These are phyloP conservation scores for Eilema griseolum DNA, from an alignment of 2,888 invertebrate species.

Conservation along the genomic window DNA sequence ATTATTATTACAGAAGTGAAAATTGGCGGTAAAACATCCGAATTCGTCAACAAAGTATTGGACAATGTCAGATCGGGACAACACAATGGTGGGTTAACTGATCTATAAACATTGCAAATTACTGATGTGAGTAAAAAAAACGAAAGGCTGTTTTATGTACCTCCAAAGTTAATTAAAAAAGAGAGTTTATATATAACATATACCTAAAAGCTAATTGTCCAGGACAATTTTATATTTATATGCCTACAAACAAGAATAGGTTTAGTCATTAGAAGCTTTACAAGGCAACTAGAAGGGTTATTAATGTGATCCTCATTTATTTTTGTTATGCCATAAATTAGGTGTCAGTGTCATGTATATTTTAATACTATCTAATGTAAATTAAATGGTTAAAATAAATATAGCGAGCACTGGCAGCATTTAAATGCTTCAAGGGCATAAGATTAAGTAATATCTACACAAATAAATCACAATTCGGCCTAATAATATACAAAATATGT, in stretches of 20 bases:
- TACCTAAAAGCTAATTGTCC: constrained; percentile 76
- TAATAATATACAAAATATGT: constrained; percentile 5
- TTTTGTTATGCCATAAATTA: constrained; percentile 60
- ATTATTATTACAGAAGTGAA: constrained; percentile 89
- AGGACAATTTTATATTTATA: constrained; percentile 85
- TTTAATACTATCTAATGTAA: constrained; percentile 27
- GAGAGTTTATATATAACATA: constrained; percentile 74
- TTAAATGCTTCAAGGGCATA: constrained; percentile 34
- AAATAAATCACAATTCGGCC: constrained; percentile 46
- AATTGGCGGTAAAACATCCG: constrained; percentile 97
- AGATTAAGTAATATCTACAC: constrained; percentile 29
- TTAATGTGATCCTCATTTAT: constrained; percentile 56
- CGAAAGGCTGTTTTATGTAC: constrained; percentile 86
- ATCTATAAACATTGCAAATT: constrained; percentile 82
- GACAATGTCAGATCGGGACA: constrained; percentile 94
- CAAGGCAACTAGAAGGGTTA: constrained; percentile 74
- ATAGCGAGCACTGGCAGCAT: constrained; percentile 29
- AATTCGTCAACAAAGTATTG: constrained; percentile 96
- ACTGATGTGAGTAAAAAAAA: constrained; percentile 71
- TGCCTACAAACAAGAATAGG: constrained; percentile 66
- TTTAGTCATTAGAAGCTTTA: constrained; percentile 79
- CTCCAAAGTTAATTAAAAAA: constrained; percentile 85
- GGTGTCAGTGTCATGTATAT: constrained; percentile 55
- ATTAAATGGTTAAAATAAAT: constrained; percentile 21
- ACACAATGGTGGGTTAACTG: constrained; percentile 92